A percentile compares a stretch with the other conserved stretches of the same genome.
Evolutionary conservation across 2,797 vertebrate genomes (phyloP).

Genomic region (Microctenopoma stevenorrisi): DNA sequence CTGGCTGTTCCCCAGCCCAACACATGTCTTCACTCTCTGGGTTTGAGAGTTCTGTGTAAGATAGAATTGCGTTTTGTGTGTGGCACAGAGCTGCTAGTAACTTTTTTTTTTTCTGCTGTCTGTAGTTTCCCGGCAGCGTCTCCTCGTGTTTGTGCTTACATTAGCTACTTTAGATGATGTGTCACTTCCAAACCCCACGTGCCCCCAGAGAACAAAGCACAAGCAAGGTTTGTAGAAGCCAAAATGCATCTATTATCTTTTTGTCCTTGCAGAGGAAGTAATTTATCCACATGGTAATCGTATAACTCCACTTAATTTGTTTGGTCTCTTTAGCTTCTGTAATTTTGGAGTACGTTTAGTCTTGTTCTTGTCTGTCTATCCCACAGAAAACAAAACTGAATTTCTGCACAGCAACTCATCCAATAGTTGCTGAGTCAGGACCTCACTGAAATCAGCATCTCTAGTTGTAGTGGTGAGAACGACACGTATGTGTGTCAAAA

Average conservation of each 20-base stretch:
- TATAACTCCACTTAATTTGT: conserved; percentile 15
- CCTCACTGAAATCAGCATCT: background rate
- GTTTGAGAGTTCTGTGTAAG: conserved; percentile 14
- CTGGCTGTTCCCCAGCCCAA: conserved; percentile 53
- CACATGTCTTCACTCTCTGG: conserved; percentile 8
- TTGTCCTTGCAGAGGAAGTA: conserved; percentile 21
- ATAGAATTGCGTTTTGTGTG: conserved; percentile 6
- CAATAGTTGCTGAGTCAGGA: no score
- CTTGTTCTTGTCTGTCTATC: background rate
- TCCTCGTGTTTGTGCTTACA: conserved; percentile 54
- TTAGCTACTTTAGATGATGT: conserved; percentile 54
- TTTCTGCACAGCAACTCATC: background rate
- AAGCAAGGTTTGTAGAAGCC: conserved; percentile 31
- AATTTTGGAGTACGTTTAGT: conserved; percentile 7
- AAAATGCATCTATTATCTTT: conserved; percentile 41
- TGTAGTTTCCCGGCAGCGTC: conserved; percentile 42
- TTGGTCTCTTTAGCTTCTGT: conserved; percentile 12
- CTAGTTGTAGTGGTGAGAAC: no score
- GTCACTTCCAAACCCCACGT: conserved; percentile 41
- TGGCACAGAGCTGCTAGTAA: conserved; percentile 25
- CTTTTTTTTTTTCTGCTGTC: background rate
- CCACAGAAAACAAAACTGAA: no score
- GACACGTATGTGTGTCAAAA: no score
- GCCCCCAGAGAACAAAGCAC: conserved; percentile 22
- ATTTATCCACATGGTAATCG: conserved; percentile 31